Conservation (phyloP, 2,113 vertebrate species). For the Asarcornis scutulata region DNA sequence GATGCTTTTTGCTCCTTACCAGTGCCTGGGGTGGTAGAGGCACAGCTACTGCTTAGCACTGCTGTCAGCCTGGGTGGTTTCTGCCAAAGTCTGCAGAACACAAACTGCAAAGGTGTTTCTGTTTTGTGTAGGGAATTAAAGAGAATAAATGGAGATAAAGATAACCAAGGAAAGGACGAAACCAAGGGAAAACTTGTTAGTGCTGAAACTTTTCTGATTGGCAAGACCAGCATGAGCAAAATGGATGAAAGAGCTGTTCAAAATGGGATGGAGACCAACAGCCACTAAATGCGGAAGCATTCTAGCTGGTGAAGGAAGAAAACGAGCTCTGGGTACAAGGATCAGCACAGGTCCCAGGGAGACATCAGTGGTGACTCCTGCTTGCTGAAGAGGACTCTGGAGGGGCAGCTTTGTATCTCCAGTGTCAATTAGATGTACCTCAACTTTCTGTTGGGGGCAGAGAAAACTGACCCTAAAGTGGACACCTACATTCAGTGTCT, state of each 20-base stretch:
- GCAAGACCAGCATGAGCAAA: neutral
- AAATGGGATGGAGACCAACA: neutral
- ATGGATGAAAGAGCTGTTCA: neutral
- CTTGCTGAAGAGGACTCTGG: neutral
- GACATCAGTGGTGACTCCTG: neutral
- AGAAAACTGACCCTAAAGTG: neutral
- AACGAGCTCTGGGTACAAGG: neutral
- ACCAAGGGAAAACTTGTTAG: neutral
- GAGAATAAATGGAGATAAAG: accelerated
- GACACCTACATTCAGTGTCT: neutral
- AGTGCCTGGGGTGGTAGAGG: neutral
- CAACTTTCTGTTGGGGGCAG: neutral
- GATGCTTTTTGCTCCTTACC: neutral
- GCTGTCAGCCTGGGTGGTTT: neutral
- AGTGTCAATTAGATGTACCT: neutral
- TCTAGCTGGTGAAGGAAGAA: neutral
- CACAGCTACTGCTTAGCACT: neutral
- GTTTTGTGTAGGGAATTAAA: neutral
- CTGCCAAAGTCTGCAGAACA: neutral
- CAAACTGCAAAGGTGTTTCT: neutral
- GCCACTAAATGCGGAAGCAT: neutral
- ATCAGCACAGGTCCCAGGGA: neutral
- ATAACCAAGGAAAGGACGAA: neutral
- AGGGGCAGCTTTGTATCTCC: neutral
- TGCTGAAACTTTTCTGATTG: neutral